These are phyloP conservation scores for Paramuricea clavata DNA, from an alignment of 92 coral and sea anemone species.

Conservation along the genomic window DNA sequence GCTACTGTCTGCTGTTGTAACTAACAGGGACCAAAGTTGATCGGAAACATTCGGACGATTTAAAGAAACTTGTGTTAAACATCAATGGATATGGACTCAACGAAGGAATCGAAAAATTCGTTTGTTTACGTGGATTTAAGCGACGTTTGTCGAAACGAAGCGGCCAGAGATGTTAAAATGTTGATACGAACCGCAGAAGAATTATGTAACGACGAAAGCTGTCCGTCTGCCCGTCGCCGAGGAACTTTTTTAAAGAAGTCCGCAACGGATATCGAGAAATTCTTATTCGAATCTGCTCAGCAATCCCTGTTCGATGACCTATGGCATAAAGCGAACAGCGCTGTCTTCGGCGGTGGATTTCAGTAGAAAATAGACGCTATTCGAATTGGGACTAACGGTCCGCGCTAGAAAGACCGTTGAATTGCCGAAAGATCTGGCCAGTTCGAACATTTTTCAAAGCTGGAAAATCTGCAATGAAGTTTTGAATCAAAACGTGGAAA, in stretches of 20 bases:
- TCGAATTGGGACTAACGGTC: background rate
- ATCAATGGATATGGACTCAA: background rate
- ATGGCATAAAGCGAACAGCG: constrained; percentile 37
- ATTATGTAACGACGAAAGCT: constrained; percentile 37
- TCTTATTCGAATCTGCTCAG: constrained; percentile 29
- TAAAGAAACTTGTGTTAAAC: background rate
- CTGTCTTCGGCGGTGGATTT: constrained; percentile 35
- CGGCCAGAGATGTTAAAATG: constrained; percentile 37
- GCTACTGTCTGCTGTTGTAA: background rate
- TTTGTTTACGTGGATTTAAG: constrained; percentile 20
- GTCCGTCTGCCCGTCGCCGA: constrained; percentile 73
- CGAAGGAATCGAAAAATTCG: background rate
- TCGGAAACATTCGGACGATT: background rate
- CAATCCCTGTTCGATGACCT: constrained; percentile 30
- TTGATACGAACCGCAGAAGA: constrained; percentile 34
- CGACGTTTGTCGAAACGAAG: constrained; percentile 32
- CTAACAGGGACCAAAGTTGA: background rate
- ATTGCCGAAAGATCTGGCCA: background rate
- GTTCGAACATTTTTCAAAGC: background rate
- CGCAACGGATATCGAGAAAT: constrained; percentile 74
- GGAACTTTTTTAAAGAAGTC: constrained; percentile 76
- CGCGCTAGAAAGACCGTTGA: background rate
- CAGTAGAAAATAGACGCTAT: background rate
- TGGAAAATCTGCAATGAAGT: background rate
- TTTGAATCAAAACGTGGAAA: background rate